Evolutionary conservation across 2,888 invertebrate genomes (phyloP), one percentile per base, ranked within the genome.

Genomic region (Cactoblastis cactorum): DNA sequence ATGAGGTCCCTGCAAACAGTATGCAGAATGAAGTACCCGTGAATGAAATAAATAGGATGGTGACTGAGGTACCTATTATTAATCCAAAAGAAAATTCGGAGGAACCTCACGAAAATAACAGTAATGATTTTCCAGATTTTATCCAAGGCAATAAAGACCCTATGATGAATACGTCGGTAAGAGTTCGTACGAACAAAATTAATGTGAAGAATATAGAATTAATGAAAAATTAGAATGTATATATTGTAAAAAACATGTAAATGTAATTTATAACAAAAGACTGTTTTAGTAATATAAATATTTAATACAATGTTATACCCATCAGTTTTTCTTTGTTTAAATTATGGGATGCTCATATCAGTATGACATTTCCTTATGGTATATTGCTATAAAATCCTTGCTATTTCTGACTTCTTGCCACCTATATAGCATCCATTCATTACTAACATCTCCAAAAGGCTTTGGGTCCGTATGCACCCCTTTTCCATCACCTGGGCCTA

Each of bases 391-490:
- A 67, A 91, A 91, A 77, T 95, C 94, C 58, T 86, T 83, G 37
- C 92, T 92, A 54, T 85, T 75, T 58, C 91, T 88, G 41, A 95
- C 91, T 81, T 93, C 91, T 63, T 92, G 90, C 46, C 77, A 86
- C 15, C 78, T 75, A n/a, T 77, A 68, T 8, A 95, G 71, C 22
- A 59, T 68, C 95, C 95, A 95, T 1, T 80, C 77, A 0, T 80
- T 73, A 50, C 92, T 87, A 52, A 92, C 81, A 39, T 81, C 75
- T 46, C 91, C 90, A 60, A 95, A 92, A 0, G 95, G 95, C 61
- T 90, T 80, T 0, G 95, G 95, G 64, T 94, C 92, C 0, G 95
- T 94, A 63, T 93, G 92, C 5, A 93, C 91, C 9, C 92, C 90
- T 50, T 90, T 83, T 3, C 91, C 91, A 17, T 91, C 83, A 1